These are phyloP conservation scores for Pica pica DNA, from an alignment of 2,113 vertebrate genomes.

Conservation along the genomic window DNA sequence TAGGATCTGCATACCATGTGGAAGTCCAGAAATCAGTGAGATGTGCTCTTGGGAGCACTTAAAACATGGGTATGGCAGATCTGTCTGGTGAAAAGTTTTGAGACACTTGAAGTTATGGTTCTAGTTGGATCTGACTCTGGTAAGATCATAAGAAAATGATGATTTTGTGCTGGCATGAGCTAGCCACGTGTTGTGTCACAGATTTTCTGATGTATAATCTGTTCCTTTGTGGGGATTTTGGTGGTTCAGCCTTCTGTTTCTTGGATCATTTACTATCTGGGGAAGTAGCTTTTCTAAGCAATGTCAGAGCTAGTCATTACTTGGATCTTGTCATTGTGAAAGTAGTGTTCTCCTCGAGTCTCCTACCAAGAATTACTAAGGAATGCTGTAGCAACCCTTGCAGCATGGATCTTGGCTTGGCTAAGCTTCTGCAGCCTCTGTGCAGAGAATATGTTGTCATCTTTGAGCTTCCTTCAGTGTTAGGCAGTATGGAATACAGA, in stretches of 20 bases:
- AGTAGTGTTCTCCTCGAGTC: background rate
- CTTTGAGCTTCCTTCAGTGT: background rate
- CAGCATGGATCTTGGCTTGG: background rate
- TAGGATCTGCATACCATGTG: background rate
- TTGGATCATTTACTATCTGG: background rate
- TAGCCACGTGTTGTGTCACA: background rate
- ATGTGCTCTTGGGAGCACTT: background rate
- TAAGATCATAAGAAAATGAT: background rate
- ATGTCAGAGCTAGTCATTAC: background rate
- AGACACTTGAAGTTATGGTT: background rate
- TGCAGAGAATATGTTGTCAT: rapidly evolving
- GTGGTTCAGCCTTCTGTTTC: background rate
- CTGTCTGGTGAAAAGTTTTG: background rate
- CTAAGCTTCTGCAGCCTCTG: background rate
- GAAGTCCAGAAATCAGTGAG: background rate
- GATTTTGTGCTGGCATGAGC: background rate
- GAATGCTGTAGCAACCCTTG: background rate
- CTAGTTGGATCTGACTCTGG: background rate
- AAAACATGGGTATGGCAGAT: background rate
- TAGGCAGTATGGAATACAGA: background rate
- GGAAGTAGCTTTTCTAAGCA: background rate
- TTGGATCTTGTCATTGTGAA: background rate
- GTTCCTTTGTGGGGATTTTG: background rate
- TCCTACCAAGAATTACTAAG: background rate
- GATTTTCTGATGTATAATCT: background rate